Percentiles rank a stretch among this genome's conserved stretches.
These are phyloP conservation scores for Acrocephalus scirpaceus DNA, from an alignment of 2,797 vertebrate genomes.

Conservation along the genomic window DNA sequence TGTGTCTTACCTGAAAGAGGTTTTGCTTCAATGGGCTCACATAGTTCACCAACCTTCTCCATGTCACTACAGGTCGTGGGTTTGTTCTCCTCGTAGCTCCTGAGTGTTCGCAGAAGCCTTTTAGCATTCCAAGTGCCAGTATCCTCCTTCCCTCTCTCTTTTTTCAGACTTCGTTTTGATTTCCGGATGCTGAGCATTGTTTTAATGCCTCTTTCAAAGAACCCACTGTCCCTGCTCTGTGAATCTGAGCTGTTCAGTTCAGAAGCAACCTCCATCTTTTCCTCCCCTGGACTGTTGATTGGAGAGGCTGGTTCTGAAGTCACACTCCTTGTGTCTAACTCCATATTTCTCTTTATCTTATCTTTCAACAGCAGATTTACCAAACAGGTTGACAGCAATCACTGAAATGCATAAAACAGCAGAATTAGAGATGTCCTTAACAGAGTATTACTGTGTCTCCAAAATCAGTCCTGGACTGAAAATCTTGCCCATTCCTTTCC, in stretches of 20 bases:
- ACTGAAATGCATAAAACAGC: background rate
- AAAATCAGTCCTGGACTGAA: background rate
- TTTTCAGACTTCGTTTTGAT: background rate
- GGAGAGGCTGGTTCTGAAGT: background rate
- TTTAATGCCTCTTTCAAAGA: constrained; percentile 31
- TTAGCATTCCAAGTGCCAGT: background rate
- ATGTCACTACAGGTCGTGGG: rapidly evolving
- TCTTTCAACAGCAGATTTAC: background rate
- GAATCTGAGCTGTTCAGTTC: background rate
- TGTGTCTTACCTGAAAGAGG: constrained; percentile 60
- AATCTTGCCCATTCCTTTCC: background rate
- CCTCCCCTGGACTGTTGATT: background rate
- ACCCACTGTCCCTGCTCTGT: background rate
- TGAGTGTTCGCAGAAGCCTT: background rate
- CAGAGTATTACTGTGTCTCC: background rate
- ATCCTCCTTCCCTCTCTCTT: constrained; percentile 8
- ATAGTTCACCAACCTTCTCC: background rate
- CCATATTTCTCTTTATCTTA: background rate
- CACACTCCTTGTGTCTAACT: background rate
- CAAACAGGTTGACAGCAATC: background rate
- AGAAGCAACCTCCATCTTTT: background rate
- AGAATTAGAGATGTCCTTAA: background rate
- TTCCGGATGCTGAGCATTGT: constrained; percentile 6
- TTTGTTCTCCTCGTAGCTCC: background rate
- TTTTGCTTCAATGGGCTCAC: constrained; percentile 9